These are phyloP conservation scores for Neuroscelio doddi DNA, from an alignment of 2,888 invertebrate genomes.

Conservation along the genomic window DNA sequence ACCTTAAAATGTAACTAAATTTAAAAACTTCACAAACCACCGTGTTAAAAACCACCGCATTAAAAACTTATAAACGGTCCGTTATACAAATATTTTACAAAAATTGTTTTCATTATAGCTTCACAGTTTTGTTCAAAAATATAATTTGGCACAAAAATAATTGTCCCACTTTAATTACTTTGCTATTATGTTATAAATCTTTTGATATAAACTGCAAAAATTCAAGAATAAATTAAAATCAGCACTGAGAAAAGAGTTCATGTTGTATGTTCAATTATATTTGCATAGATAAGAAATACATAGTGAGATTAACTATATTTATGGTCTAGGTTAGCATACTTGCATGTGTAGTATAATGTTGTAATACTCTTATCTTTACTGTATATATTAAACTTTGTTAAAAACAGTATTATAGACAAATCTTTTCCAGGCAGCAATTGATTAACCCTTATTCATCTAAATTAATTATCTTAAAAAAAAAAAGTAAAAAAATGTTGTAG, in stretches of 20 bases:
- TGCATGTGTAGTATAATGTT: slow-evolving; percentile 48
- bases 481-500: too few species aligned
- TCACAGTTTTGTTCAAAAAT: too few species aligned
- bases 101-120: too few species aligned
- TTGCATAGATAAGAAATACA: slow-evolving; percentile 51
- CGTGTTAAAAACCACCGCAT: too few species aligned
- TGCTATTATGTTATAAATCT: slow-evolving; percentile 28
- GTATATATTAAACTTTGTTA: slow-evolving; percentile 45
- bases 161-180: background rate
- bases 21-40: too few species aligned
- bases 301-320: slow-evolving; percentile 50
- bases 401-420: slow-evolving; percentile 47
- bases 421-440: slow-evolving; percentile 31
- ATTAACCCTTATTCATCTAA: too few species aligned
- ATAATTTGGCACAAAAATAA: too few species aligned
- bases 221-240: slow-evolving; percentile 46
- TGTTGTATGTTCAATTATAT: slow-evolving; percentile 51
- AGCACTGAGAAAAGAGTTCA: slow-evolving; percentile 48
- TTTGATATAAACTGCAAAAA: slow-evolving; percentile 40
- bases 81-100: too few species aligned
- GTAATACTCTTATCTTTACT: slow-evolving; percentile 45
- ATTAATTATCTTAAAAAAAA: too few species aligned
- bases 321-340: slow-evolving; percentile 49
- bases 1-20: too few species aligned
- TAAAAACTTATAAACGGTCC: too few species aligned